Conservation (phyloP, 2,888 invertebrate species). For the Stenoptilia bipunctidactyla region DNA sequence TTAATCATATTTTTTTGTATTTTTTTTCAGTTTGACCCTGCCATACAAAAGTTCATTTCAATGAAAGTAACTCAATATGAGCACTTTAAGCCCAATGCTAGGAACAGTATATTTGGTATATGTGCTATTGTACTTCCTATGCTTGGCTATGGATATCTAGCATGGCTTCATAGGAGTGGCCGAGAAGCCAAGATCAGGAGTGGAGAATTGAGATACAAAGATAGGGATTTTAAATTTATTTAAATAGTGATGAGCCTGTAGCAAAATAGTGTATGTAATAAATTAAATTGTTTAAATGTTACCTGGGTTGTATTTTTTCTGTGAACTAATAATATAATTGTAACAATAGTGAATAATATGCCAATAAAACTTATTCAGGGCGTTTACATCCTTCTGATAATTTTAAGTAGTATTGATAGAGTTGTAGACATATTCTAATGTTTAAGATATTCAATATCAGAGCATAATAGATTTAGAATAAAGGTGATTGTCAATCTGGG, state of each 20-base stretch:
- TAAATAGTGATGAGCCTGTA: constrained; percentile 29
- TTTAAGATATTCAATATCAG: no score
- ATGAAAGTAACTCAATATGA: constrained; percentile 77
- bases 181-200: constrained; percentile 73
- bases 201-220: constrained; percentile 82
- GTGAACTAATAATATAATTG: no score
- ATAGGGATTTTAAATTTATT: constrained; percentile 77
- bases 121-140: constrained; percentile 70
- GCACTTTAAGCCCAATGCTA: constrained; percentile 76
- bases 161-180: constrained; percentile 62
- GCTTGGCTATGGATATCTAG: constrained; percentile 53
- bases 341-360: no score
- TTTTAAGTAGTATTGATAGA: no score
- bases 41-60: constrained; percentile 79
- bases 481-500: no score
- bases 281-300: constrained; percentile 4
- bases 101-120: constrained; percentile 63
- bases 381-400: no score
- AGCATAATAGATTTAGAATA: no score
- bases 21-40: constrained; percentile 83
- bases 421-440: no score
- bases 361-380: no score
- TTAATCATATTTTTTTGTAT: no score
- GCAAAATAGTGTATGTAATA: constrained; percentile 14
- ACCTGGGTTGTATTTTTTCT: no score